These are phyloP conservation scores for Prunella himalayana DNA, from an alignment of 2,113 vertebrate species.

Conservation along the genomic window DNA sequence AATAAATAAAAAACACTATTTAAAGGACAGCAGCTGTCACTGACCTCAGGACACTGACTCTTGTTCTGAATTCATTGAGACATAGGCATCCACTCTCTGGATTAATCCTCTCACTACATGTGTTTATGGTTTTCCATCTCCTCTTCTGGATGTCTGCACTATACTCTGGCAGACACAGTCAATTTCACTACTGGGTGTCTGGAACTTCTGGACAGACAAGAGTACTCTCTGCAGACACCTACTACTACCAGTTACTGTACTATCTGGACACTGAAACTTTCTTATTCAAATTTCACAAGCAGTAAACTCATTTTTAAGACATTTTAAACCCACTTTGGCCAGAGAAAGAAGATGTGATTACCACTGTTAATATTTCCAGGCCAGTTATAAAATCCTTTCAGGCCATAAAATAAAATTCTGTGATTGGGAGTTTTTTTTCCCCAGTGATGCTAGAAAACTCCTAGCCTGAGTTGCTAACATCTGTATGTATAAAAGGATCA, in stretches of 20 bases:
- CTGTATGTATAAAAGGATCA: neutral
- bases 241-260: neutral
- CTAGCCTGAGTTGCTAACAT: neutral
- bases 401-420: neutral
- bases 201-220: neutral
- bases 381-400: neutral
- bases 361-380: neutral
- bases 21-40: neutral
- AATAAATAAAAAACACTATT: neutral
- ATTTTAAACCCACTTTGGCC: neutral
- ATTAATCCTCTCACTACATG: neutral
- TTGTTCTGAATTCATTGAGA: neutral
- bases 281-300: neutral
- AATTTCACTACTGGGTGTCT: neutral
- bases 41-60: neutral
- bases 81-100: neutral
- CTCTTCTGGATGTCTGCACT: neutral
- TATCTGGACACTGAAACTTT: neutral
- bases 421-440: neutral
- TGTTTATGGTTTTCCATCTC: neutral
- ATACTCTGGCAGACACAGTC: neutral
- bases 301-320: neutral
- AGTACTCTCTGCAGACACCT: neutral
- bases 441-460: neutral
- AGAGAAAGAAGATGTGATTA: neutral